Conservation (phyloP, 2,888 invertebrate species). For the Tetragnatha montana region DNA sequence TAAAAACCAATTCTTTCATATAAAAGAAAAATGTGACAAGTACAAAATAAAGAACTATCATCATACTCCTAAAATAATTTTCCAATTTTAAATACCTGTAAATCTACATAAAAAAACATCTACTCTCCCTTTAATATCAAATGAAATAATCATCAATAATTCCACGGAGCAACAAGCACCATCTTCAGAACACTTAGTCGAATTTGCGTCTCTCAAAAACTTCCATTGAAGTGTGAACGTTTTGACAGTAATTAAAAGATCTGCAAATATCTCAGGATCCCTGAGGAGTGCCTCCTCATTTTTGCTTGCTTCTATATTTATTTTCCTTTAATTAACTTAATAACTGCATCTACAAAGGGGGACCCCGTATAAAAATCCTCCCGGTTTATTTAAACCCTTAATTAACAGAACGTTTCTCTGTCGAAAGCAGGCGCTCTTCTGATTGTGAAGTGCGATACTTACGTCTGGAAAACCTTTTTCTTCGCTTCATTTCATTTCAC, state of each 20-base stretch:
- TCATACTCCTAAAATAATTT: no score
- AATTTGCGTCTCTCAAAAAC: conserved; percentile 4
- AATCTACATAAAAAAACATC: not conserved
- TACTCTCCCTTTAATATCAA: not conserved
- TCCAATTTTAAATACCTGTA: not conserved
- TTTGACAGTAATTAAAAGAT: conserved; percentile 30
- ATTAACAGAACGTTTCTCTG: conserved; percentile 42
- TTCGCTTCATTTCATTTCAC: conserved; percentile 62
- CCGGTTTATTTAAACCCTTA: conserved; percentile 48
- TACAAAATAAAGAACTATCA: no score
- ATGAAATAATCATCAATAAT: not conserved
- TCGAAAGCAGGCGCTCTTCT: conserved; percentile 8
- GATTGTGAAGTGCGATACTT: conserved; percentile 26
- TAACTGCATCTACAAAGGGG: conserved; percentile 22
- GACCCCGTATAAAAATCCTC: conserved; percentile 11
- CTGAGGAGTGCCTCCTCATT: not conserved
- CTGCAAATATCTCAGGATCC: not conserved
- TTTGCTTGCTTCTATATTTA: not conserved
- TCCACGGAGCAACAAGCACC: not conserved
- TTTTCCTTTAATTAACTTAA: conserved; percentile 40
- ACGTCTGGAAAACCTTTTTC: conserved; percentile 49
- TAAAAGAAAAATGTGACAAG: no score
- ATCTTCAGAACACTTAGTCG: not conserved
- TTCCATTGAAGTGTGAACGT: conserved; percentile 3
- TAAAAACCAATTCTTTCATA: no score